Base-by-base conservation (phyloP, 30 jellyfish, hydroid and myxozoan species). In the Nemopilema nomurai region DNA sequence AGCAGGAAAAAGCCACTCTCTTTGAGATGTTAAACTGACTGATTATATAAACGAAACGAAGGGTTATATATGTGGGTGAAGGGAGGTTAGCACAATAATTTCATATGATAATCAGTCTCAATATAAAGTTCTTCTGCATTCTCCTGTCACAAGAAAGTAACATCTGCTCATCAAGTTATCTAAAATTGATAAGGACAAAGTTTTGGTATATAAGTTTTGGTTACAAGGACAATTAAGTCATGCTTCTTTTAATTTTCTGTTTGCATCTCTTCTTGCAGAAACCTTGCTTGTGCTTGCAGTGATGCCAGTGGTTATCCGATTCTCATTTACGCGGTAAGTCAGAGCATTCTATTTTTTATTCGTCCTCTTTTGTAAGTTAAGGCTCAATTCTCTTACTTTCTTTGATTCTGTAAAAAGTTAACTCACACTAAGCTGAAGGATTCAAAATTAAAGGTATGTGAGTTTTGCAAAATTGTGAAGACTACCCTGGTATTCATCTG, bases 211-310 rank as follows among this genome's bases (percentile, higher is more conserved):
- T 25, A 31, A 1, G 24, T 30, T 78, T 18, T 78, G 0, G 27
- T 76, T 52, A 7, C 8, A 22, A 8, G 1, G 26, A 79, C 7
- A 22, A 51, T 19, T 25, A 52, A 24, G 26, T 6, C 69, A 27
- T 21, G 28, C 25, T 1, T 53, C 13, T 20, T 63, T 49, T 8
- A 22, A 50, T 23, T 22, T 50, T 6, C 1, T 27, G 1, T 26
- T n/a, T 25, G 26, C 51, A 53, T 51, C 30, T 57, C 28, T 76
- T 76, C 21, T 63, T 28, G 24, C 57, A 93, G 98, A 76, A 72
- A 68, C 26, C 86, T 93, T 75, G 98, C 98, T 21, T 93, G 97
- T 72, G 97, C 93, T 0, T 93, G 98, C 82, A 88, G 96, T 21
- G 84, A 87, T 6, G 79, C 67, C 3, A 96, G 89, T 53, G 91